A percentile compares a stretch with the other conserved stretches of the same genome.
Evolutionary conservation across 1,140 invertebrate species (phyloP).

Genomic region (Papilio xuthus): DNA sequence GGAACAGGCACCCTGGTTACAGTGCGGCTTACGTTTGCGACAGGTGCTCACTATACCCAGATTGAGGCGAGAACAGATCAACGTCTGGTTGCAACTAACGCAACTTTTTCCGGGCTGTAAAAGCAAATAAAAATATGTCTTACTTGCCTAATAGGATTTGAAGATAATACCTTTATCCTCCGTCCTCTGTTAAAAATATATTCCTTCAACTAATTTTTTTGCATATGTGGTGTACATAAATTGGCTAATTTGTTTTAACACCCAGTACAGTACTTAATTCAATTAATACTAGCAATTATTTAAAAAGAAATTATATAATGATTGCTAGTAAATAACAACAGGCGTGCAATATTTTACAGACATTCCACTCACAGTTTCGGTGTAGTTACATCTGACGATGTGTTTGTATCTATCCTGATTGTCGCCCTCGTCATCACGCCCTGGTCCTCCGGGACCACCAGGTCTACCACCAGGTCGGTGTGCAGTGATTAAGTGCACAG

Average conservation of each 20-base stretch:
- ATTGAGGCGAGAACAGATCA: conserved; percentile 16
- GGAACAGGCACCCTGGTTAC: conserved; percentile 20
- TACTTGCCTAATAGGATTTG: not conserved
- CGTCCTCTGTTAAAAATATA: too few relatives aligned
- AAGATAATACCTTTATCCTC: too few relatives aligned
- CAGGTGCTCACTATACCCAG: not conserved
- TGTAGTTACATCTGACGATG: conserved; percentile 22
- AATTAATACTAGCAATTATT: too few relatives aligned
- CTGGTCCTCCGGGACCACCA: not conserved
- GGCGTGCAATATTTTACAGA: not conserved
- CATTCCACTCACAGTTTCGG: not conserved
- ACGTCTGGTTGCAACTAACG: conserved; percentile 17
- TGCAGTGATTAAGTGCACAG: conserved; percentile 16
- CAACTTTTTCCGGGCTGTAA: conserved; percentile 29
- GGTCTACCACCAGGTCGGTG: conserved; percentile 2
- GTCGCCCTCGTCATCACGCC: not conserved
- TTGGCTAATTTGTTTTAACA: too few relatives aligned
- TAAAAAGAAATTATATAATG: not conserved
- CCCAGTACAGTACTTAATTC: too few relatives aligned
- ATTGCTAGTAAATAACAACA: not conserved
- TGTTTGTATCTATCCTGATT: not conserved
- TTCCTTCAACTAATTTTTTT: too few relatives aligned
- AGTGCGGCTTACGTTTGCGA: not conserved
- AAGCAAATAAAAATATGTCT: not conserved
- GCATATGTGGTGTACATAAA: too few relatives aligned